phyloP scores from a whole-genome alignment of 2,888 invertebrate species.

The Lamellibrachia satsuma region DNA sequence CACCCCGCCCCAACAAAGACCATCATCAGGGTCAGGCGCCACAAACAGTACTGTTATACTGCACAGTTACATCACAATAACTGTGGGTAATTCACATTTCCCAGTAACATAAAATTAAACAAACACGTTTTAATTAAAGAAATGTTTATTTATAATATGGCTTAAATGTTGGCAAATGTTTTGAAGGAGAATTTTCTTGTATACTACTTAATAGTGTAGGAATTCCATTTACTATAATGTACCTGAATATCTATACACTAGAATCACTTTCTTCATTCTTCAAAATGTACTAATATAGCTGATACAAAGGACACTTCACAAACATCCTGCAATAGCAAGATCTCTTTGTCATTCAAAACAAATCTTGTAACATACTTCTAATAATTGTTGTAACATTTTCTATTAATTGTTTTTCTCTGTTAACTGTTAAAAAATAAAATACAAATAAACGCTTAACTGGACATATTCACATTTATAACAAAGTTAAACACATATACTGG shows the following conservation, averaged over 20 bases:
- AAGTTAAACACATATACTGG: too few relatives aligned
- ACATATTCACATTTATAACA: too few relatives aligned
- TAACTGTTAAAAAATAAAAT: too few relatives aligned
- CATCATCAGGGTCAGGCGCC: not conserved
- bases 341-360: too few relatives aligned
- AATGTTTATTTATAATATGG: too few relatives aligned
- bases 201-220: not conserved
- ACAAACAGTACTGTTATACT: conserved; percentile 5
- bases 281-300: not conserved
- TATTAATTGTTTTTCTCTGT: too few relatives aligned
- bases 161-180: not conserved
- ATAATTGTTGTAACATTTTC: too few relatives aligned
- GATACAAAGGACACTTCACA: not conserved
- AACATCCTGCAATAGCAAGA: too few relatives aligned
- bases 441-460: too few relatives aligned
- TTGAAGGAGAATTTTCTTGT: not conserved
- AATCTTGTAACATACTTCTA: not conserved
- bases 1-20: not conserved
- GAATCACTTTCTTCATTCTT: too few relatives aligned
- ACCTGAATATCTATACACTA: too few relatives aligned
- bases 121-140: not conserved
- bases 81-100: not conserved
- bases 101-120: not conserved
- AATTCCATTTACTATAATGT: not conserved
- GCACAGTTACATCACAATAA: not conserved